Percentiles rank a stretch among this genome's conserved stretches.
Conservation (phyloP, 2,113 vertebrate species). For the Menura novaehollandiae region DNA sequence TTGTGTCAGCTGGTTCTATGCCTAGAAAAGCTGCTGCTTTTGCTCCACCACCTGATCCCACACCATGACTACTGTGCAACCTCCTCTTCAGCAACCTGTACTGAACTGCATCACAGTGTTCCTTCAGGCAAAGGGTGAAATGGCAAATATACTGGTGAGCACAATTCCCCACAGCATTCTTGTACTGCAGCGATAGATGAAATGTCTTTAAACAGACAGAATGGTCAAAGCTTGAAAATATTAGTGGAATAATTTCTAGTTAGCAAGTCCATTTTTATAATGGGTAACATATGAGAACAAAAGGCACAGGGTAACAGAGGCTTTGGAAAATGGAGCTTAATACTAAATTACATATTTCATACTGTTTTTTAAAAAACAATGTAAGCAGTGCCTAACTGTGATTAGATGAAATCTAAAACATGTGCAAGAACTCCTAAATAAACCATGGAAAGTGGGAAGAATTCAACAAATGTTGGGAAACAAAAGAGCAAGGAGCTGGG, state of each 20-base stretch:
- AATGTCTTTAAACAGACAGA: neutral
- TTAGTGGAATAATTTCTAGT: neutral
- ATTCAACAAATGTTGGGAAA: constrained; percentile 16
- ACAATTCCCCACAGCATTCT: neutral
- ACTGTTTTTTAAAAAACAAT: neutral
- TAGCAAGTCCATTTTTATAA: neutral
- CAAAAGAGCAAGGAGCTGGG: constrained; percentile 13
- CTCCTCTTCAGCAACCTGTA: neutral
- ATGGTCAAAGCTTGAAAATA: neutral
- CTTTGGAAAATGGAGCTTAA: constrained; percentile 8
- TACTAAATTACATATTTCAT: constrained; percentile 1
- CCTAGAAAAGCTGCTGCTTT: neutral
- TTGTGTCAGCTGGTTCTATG: neutral
- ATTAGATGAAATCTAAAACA: constrained; percentile 51
- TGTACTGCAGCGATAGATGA: neutral
- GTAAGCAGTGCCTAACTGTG: neutral
- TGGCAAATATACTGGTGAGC: neutral
- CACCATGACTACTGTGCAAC: accelerated
- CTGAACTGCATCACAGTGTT: neutral
- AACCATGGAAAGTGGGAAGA: constrained; percentile 6
- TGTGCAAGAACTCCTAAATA: constrained; percentile 32
- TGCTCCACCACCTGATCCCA: neutral
- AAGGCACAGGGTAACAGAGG: neutral
- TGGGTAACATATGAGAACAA: neutral
- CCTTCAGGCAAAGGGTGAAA: neutral